A percentile compares a stretch with the other conserved stretches of the same genome.
Evolutionary conservation across 2,888 invertebrate genomes (phyloP).

Genomic region (Chydorus sphaericus): DNA sequence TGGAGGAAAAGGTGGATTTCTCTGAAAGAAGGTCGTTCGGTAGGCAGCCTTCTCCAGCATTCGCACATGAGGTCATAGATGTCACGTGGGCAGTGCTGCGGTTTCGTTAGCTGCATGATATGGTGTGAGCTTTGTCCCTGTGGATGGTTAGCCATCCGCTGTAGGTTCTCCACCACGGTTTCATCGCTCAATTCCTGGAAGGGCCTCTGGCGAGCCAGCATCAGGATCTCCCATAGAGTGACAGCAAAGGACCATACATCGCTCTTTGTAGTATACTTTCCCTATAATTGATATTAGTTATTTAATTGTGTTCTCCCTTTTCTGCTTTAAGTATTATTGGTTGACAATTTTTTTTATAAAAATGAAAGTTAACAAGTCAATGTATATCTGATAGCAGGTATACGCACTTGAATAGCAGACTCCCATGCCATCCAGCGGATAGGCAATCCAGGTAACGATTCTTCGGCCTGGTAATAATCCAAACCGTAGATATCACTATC

Average conservation of each 20-base stretch:
- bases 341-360: not conserved
- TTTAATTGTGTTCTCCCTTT: not conserved
- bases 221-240: conserved; percentile 72
- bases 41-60: conserved; percentile 72
- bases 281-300: conserved; percentile 37
- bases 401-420: conserved; percentile 56
- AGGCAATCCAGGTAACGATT: conserved; percentile 60
- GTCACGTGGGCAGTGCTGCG: conserved; percentile 64
- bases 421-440: conserved; percentile 87
- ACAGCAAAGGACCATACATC: conserved; percentile 87
- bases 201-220: conserved; percentile 58
- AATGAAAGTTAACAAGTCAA: not conserved
- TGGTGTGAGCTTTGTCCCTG: conserved; percentile 25
- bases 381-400: conserved; percentile 26
- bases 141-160: conserved; percentile 42
- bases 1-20: conserved; percentile 75
- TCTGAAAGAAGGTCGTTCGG: conserved; percentile 67
- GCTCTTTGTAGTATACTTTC: conserved; percentile 72
- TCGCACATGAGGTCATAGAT: conserved; percentile 83
- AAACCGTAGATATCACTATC: conserved; percentile 61
- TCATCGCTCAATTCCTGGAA: conserved; percentile 60
- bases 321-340: not conserved
- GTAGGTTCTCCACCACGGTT: conserved; percentile 66
- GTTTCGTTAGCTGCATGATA: conserved; percentile 38
- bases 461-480: conserved; percentile 73